phyloP scores from a whole-genome alignment of 1,140 invertebrate species.

The Belonocnema kinseyi region DNA sequence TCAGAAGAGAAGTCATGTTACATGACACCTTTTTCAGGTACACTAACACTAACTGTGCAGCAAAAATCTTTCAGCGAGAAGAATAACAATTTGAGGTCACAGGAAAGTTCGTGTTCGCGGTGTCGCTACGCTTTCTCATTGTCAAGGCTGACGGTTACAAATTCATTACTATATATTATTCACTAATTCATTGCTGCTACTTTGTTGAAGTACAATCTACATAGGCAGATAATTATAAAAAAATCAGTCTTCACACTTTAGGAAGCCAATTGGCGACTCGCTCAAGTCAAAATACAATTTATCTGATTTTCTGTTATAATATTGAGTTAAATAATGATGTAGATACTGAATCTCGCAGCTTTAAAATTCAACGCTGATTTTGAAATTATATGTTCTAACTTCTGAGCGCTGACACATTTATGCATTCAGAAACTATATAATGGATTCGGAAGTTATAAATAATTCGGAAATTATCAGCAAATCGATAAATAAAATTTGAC shows the following conservation, averaged over 20 bases:
- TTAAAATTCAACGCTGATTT: no score
- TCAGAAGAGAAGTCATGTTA: not conserved
- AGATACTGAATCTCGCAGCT: no score
- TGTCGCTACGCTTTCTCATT: slow-evolving; percentile 28
- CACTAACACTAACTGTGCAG: not conserved
- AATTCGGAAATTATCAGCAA: no score
- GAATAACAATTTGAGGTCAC: slow-evolving; percentile 19
- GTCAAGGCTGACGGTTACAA: slow-evolving; percentile 9
- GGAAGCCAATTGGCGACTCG: no score
- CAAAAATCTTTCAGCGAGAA: not conserved
- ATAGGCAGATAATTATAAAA: not conserved
- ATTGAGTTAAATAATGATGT: no score
- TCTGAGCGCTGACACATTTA: no score
- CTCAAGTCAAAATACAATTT: no score
- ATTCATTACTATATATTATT: not conserved
- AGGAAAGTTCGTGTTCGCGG: slow-evolving; percentile 5
- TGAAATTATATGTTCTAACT: no score
- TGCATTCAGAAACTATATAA: no score
- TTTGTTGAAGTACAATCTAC: not conserved
- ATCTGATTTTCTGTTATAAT: no score
- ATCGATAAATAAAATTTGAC: not conserved
- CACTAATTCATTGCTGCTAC: not conserved
- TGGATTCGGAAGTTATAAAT: no score
- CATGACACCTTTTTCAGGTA: slow-evolving; percentile 7
- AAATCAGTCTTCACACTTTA: not conserved